phyloP scores from a whole-genome alignment of 2,888 invertebrate species.

The Phymatocera aterrima region DNA sequence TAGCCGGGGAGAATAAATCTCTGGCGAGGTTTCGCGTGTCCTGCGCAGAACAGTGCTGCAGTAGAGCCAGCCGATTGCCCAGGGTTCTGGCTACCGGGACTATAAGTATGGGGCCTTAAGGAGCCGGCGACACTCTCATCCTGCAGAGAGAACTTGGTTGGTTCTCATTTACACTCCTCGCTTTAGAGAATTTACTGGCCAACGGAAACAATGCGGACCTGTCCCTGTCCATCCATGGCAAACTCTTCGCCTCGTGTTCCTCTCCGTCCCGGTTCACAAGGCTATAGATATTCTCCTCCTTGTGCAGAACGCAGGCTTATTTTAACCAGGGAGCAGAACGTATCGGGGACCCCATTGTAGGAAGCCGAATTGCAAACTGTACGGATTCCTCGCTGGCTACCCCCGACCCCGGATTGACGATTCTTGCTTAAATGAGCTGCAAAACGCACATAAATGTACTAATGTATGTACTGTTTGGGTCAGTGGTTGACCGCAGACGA shows the following conservation, averaged over 20 bases:
- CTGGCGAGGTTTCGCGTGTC: slow-evolving; percentile 33
- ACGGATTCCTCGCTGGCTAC: slow-evolving; percentile 14
- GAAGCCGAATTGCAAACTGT: slow-evolving; percentile 21
- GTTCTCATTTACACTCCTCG: slow-evolving; percentile 73
- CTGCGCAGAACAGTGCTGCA: neutral
- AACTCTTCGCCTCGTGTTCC: slow-evolving; percentile 64
- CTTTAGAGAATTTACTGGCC: slow-evolving; percentile 71
- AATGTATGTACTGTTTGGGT: neutral
- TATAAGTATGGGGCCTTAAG: slow-evolving; percentile 28
- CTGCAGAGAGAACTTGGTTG: slow-evolving; percentile 26
- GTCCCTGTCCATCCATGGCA: slow-evolving; percentile 72
- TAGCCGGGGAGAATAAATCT: slow-evolving; percentile 53
- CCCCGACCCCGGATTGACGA: neutral
- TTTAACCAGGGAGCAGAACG: slow-evolving; percentile 15
- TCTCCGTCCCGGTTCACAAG: slow-evolving; percentile 58
- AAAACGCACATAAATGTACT: neutral
- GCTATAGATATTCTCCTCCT: slow-evolving; percentile 66
- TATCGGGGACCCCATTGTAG: slow-evolving; percentile 26
- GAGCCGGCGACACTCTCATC: slow-evolving; percentile 35
- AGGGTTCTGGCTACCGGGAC: slow-evolving; percentile 13
- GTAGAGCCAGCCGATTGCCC: slow-evolving; percentile 5
- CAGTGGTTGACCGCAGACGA: neutral
- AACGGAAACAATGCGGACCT: slow-evolving; percentile 73
- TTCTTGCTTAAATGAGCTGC: neutral
- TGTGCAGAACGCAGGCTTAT: slow-evolving; percentile 6